phyloP scores from a whole-genome alignment of 2,888 invertebrate genomes.

The Andrena praecox region DNA sequence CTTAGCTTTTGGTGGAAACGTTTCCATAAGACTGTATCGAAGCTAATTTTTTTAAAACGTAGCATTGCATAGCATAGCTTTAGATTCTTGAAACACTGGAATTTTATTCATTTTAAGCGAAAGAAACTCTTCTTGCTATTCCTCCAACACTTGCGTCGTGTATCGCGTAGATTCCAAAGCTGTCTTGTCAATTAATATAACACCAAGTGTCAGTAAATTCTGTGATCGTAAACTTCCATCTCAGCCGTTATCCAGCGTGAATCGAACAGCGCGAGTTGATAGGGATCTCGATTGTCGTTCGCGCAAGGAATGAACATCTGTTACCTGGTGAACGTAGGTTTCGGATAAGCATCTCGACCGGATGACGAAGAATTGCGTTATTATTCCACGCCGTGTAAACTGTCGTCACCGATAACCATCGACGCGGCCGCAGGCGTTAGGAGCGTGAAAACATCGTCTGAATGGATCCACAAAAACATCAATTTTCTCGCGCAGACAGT shows the following conservation, averaged over 20 bases:
- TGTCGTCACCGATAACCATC: conserved; percentile 52
- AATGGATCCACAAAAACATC: conserved; percentile 34
- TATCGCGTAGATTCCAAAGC: no score
- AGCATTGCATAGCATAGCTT: no score
- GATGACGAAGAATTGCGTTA: conserved; percentile 63
- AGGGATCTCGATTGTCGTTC: conserved; percentile 68
- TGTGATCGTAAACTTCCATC: neutral
- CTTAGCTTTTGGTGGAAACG: no score
- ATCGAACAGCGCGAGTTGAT: conserved; percentile 66
- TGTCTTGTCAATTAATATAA: conserved; percentile 19
- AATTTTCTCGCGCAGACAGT: neutral
- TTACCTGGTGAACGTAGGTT: conserved; percentile 55
- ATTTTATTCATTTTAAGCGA: no score
- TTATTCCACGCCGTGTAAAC: conserved; percentile 58
- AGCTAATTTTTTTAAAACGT: no score
- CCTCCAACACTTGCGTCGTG: no score
- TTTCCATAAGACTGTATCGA: no score
- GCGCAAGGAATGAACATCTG: conserved; percentile 79
- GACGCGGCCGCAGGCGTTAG: neutral
- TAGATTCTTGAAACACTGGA: no score
- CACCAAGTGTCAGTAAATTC: conserved; percentile 26
- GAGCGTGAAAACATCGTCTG: conserved; percentile 7
- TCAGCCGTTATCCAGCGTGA: conserved; percentile 31
- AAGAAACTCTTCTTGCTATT: no score
- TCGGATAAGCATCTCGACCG: conserved; percentile 73